phyloP scores from a whole-genome alignment of 2,888 invertebrate genomes.

The Leptinotarsa tumamoca region DNA sequence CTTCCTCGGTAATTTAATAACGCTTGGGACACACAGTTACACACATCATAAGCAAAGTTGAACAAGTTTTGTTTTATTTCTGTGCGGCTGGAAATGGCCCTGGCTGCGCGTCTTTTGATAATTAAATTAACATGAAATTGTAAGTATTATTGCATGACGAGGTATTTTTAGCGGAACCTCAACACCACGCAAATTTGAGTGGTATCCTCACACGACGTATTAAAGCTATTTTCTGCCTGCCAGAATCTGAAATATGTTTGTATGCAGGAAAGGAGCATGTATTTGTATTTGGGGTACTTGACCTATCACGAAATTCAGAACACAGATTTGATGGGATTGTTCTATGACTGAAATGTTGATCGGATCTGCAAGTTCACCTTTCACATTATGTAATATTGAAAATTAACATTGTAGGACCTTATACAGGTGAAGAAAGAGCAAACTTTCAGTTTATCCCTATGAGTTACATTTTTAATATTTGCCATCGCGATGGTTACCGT shows the following conservation, averaged over 20 bases:
- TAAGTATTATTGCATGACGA: constrained; percentile 33
- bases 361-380: too few species aligned
- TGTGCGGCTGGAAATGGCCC: constrained; percentile 8
- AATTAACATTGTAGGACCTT: too few species aligned
- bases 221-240: constrained; percentile 26
- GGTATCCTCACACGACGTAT: constrained; percentile 18
- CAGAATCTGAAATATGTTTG: constrained; percentile 22
- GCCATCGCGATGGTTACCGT: too few species aligned
- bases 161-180: constrained; percentile 31
- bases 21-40: constrained; percentile 39
- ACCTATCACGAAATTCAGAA: constrained; percentile 6
- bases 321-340: too few species aligned
- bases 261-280: constrained; percentile 16
- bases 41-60: constrained; percentile 42
- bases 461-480: too few species aligned
- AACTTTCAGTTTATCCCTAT: too few species aligned
- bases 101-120: constrained; percentile 34
- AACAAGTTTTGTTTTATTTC: constrained; percentile 26
- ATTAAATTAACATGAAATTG: constrained; percentile 42
- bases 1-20: constrained; percentile 41
- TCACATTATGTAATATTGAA: too few species aligned
- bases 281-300: constrained; percentile 25
- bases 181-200: constrained; percentile 21
- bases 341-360: too few species aligned
- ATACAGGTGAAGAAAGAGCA: too few species aligned